These are phyloP conservation scores for Microtus ochrogaster DNA, from an alignment of 2,113 vertebrate species.

Conservation along the genomic window DNA sequence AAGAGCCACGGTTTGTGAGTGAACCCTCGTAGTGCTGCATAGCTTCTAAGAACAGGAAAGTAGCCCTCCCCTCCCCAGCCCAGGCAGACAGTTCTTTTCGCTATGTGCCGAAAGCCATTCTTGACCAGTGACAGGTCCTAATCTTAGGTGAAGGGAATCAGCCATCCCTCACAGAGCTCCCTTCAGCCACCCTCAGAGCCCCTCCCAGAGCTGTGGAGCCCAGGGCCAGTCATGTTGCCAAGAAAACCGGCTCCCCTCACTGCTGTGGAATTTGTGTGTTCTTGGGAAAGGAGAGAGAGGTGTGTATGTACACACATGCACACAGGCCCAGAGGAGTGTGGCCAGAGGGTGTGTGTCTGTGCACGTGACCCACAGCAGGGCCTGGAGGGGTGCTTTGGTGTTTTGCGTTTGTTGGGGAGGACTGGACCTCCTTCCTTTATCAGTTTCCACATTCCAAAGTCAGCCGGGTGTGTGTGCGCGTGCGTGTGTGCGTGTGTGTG, in stretches of 20 bases:
- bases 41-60: not conserved
- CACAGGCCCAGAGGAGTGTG: not conserved
- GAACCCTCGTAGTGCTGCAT: not conserved
- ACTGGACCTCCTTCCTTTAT: slow-evolving; percentile 78
- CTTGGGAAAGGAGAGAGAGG: slow-evolving; percentile 44
- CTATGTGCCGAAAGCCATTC: slow-evolving; percentile 12
- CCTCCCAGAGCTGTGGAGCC: slow-evolving; percentile 56
- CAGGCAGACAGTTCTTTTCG: not conserved
- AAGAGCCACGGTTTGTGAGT: not conserved
- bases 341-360: slow-evolving; percentile 66
- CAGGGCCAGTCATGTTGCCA: slow-evolving; percentile 66
- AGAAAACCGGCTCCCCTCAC: slow-evolving; percentile 82
- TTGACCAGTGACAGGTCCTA: not conserved
- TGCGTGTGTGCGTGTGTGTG: accelerated
- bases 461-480: slow-evolving; percentile 37
- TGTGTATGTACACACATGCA: not conserved
- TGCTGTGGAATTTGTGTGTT: slow-evolving; percentile 80
- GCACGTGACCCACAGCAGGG: slow-evolving; percentile 64
- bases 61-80: not conserved
- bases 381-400: slow-evolving; percentile 55
- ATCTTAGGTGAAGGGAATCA: not conserved
- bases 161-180: not conserved
- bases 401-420: not conserved
- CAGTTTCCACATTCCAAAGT: slow-evolving; percentile 81
- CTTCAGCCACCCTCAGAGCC: slow-evolving; percentile 1